A percentile compares a stretch with the other conserved stretches of the same genome.
phyloP scores from a whole-genome alignment of 2,888 invertebrate species.

The Physocephala rufipes region DNA sequence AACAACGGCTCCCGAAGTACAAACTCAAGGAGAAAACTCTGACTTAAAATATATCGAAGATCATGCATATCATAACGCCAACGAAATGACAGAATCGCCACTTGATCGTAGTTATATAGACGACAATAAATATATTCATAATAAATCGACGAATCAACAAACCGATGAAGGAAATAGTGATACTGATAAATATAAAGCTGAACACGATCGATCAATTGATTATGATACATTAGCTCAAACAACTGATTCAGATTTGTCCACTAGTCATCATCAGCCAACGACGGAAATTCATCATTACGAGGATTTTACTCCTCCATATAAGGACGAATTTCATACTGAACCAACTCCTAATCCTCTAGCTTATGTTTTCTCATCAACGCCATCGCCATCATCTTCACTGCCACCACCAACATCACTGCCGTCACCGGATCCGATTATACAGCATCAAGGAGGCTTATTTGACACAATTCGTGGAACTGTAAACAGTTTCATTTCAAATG shows the following conservation, averaged over 20 bases:
- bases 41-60: no score
- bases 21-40: no score
- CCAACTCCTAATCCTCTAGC: constrained; percentile 24
- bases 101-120: no score
- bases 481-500: constrained; percentile 55
- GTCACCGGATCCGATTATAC: constrained; percentile 18
- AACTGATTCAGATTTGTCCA: constrained; percentile 19
- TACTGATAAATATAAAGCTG: no score
- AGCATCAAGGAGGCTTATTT: constrained; percentile 48
- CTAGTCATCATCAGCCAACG: constrained; percentile 20
- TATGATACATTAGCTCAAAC: constrained; percentile 24
- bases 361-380: constrained; percentile 38
- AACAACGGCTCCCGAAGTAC: no score
- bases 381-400: constrained; percentile 17
- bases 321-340: constrained; percentile 13
- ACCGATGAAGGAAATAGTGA: no score
- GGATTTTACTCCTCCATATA: background rate
- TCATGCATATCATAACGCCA: no score
- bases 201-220: constrained; percentile 12
- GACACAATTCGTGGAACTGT: constrained; percentile 61
- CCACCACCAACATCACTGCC: constrained; percentile 33
- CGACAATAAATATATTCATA: no score
- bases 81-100: no score
- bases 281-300: background rate
- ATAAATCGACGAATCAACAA: no score